A percentile compares a stretch with the other conserved stretches of the same genome.
These are phyloP conservation scores for Linyphia triangularis DNA, from an alignment of 2,888 invertebrate species.

Conservation along the genomic window DNA sequence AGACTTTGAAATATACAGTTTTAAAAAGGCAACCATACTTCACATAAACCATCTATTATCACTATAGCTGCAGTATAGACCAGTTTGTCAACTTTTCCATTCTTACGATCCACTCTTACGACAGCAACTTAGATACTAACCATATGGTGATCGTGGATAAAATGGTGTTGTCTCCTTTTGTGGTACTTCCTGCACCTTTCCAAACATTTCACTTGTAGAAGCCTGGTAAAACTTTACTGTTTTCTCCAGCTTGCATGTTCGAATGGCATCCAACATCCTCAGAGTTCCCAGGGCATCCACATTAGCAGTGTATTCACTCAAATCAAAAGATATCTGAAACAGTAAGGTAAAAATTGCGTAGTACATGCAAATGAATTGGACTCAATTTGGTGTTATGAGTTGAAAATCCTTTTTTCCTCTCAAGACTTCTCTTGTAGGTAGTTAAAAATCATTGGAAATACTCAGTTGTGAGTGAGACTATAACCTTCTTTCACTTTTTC, in stretches of 20 bases:
- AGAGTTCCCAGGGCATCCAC: constrained; percentile 97
- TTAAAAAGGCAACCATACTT: no score
- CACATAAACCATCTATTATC: no score
- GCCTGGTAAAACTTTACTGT: constrained; percentile 95
- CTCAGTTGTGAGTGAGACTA: no score
- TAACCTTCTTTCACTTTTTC: no score
- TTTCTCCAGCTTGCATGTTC: constrained; percentile 91
- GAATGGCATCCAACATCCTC: constrained; percentile 92
- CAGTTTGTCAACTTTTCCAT: no score
- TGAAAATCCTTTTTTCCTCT: neutral
- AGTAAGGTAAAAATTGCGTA: neutral
- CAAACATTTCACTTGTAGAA: constrained; percentile 96
- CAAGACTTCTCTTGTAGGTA: neutral
- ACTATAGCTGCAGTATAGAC: no score
- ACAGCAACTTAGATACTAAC: no score
- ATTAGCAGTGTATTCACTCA: constrained; percentile 99
- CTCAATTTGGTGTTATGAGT: neutral
- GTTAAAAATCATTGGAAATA: neutral
- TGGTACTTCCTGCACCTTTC: constrained; percentile 94
- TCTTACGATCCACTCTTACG: no score
- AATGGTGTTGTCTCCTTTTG: constrained; percentile 97
- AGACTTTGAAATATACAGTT: no score
- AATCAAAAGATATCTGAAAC: constrained; percentile 92
- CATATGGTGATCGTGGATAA: constrained; percentile 97
- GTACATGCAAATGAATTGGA: neutral